These are phyloP conservation scores for Phalacrocorax aristotelis DNA, from an alignment of 2,113 vertebrate genomes.

Conservation along the genomic window DNA sequence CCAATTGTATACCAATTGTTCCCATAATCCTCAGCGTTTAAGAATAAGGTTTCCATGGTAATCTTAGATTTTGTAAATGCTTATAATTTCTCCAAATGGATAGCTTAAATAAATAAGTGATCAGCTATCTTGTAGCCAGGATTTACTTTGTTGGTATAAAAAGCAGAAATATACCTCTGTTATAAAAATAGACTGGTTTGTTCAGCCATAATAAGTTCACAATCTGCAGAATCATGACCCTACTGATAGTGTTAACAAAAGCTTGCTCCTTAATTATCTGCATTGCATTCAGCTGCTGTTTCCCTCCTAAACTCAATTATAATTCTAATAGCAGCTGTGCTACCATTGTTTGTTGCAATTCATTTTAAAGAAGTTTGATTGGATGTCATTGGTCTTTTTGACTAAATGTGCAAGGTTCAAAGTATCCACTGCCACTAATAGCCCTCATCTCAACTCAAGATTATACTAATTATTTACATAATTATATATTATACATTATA, in stretches of 20 bases:
- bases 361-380: slow-evolving; percentile 59
- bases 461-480: slow-evolving; percentile 68
- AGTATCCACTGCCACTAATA: slow-evolving; percentile 58
- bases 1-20: slow-evolving; percentile 65
- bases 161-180: slow-evolving; percentile 53
- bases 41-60: slow-evolving; percentile 74
- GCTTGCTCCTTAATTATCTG: slow-evolving; percentile 74
- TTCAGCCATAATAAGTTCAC: slow-evolving; percentile 61
- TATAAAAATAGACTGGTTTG: slow-evolving; percentile 63
- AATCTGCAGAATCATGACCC: slow-evolving; percentile 70
- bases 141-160: slow-evolving; percentile 32
- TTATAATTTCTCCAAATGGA: slow-evolving; percentile 58
- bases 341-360: slow-evolving; percentile 69
- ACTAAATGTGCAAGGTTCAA: slow-evolving; percentile 63
- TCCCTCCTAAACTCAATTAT: slow-evolving; percentile 74
- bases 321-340: slow-evolving; percentile 69
- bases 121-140: slow-evolving; percentile 51
- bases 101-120: slow-evolving; percentile 66
- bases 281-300: slow-evolving; percentile 72
- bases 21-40: slow-evolving; percentile 1
- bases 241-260: slow-evolving; percentile 76
- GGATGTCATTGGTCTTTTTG: slow-evolving; percentile 67
- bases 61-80: slow-evolving; percentile 68
- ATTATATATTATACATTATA: slow-evolving; percentile 58
- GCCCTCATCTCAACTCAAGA: slow-evolving; percentile 40